Evolutionary conservation across 2,113 vertebrate species (phyloP).

Genomic region (Platycercus adscitus): DNA sequence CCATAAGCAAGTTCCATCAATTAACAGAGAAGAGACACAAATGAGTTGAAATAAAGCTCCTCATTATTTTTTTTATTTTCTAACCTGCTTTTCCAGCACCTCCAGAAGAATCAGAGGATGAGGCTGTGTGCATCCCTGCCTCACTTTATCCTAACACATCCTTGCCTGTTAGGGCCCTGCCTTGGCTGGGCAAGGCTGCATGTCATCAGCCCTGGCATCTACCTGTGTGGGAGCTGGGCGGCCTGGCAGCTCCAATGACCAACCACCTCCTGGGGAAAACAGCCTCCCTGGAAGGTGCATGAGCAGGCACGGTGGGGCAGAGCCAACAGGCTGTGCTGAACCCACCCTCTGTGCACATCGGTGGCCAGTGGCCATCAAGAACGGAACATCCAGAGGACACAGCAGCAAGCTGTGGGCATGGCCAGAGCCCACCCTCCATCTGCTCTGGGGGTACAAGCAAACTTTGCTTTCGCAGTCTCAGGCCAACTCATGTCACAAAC

Average conservation of each 20-base stretch:
- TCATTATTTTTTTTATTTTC: neutral
- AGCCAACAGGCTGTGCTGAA: neutral
- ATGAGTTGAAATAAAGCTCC: neutral
- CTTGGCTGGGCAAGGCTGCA: neutral
- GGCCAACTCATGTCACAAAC: neutral
- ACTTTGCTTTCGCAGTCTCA: neutral
- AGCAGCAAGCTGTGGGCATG: neutral
- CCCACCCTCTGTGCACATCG: accelerated
- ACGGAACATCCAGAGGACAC: neutral
- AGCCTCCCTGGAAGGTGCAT: neutral
- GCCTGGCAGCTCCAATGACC: neutral
- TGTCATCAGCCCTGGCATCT: neutral
- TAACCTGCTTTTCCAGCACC: neutral
- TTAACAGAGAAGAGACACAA: neutral
- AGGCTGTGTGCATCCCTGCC: neutral
- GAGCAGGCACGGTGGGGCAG: accelerated
- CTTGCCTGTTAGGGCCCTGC: neutral
- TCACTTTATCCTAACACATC: neutral
- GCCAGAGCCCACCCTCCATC: neutral
- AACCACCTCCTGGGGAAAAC: accelerated
- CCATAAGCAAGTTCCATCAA: neutral
- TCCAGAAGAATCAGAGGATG: neutral
- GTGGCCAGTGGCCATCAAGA: neutral
- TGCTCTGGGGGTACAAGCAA: accelerated
- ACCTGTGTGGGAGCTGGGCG: accelerated